Conservation (phyloP, 2,113 vertebrate genomes). For the Pionites leucogaster region DNA sequence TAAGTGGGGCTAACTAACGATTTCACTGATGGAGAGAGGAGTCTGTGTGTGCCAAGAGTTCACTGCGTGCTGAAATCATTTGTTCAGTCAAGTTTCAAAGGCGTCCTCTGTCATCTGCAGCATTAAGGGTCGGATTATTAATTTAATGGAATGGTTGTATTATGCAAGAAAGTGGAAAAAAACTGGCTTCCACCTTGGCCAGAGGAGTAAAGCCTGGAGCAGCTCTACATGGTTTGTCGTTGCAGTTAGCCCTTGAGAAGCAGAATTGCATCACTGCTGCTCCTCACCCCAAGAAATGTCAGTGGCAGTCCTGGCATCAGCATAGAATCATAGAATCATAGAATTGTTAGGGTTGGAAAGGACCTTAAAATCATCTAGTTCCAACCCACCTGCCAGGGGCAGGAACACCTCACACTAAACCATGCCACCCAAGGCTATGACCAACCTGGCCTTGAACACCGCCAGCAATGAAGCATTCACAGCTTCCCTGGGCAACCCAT, state of each 20-base stretch:
- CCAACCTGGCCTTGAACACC: too few relatives aligned
- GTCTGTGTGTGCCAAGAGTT: neutral
- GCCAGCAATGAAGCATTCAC: too few relatives aligned
- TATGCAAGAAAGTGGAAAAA: slow-evolving; percentile 32
- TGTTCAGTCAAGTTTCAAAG: slow-evolving; percentile 45
- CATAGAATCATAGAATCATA: too few relatives aligned
- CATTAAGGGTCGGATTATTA: neutral
- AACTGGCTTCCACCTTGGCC: neutral
- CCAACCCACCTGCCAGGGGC: too few relatives aligned
- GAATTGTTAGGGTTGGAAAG: too few relatives aligned
- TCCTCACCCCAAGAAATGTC: neutral
- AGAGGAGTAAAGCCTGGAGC: neutral
- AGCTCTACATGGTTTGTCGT: neutral
- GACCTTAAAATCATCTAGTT: too few relatives aligned
- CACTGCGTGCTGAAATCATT: neutral
- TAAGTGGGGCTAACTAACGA: neutral
- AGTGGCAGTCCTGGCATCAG: neutral
- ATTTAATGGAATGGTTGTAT: slow-evolving; percentile 6
- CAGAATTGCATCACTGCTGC: neutral
- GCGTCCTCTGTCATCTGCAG: neutral
- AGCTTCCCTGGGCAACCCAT: too few relatives aligned
- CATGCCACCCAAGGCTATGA: too few relatives aligned
- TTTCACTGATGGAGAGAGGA: neutral
- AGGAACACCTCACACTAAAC: too few relatives aligned
- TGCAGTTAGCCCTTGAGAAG: neutral